Conservation (phyloP, 2,113 vertebrate species). For the Oryzias curvinotus region DNA sequence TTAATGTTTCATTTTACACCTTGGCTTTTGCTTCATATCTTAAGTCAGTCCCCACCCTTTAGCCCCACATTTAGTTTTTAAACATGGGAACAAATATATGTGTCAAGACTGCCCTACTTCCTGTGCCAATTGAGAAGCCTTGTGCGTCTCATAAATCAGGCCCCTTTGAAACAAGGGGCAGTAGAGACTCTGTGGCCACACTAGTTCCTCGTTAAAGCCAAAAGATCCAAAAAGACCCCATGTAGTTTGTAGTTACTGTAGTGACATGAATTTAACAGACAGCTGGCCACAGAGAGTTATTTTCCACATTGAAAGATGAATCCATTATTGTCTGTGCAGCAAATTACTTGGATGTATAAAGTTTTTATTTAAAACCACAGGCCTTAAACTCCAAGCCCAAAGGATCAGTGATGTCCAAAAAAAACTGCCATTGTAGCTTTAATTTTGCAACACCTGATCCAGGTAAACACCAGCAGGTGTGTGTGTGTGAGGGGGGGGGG, state of each 20-base stretch:
- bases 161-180: slow-evolving; percentile 47
- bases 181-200: slow-evolving; percentile 58
- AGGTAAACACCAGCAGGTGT: too few relatives aligned
- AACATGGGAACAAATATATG: slow-evolving; percentile 42
- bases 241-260: slow-evolving; percentile 13
- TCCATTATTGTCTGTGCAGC: too few relatives aligned
- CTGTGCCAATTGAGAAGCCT: slow-evolving; percentile 45
- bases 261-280: slow-evolving; percentile 19
- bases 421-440: too few relatives aligned
- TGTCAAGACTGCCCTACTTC: slow-evolving; percentile 65
- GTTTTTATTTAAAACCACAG: too few relatives aligned
- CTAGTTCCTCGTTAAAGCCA: slow-evolving; percentile 37
- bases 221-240: slow-evolving; percentile 8
- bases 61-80: slow-evolving; percentile 33
- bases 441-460: too few relatives aligned
- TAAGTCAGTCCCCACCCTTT: not conserved
- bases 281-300: slow-evolving; percentile 10
- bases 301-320: slow-evolving; percentile 2
- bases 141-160: slow-evolving; percentile 73
- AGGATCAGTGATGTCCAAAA: too few relatives aligned
- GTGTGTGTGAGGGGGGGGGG: too few relatives aligned
- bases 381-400: too few relatives aligned
- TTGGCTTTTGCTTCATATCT: not conserved
- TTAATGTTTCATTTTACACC: not conserved
- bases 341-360: too few relatives aligned